A percentile compares a stretch with the other conserved stretches of the same genome.
phyloP scores from a whole-genome alignment of 1,140 invertebrate genomes.

The Drosophila pectinifera region DNA sequence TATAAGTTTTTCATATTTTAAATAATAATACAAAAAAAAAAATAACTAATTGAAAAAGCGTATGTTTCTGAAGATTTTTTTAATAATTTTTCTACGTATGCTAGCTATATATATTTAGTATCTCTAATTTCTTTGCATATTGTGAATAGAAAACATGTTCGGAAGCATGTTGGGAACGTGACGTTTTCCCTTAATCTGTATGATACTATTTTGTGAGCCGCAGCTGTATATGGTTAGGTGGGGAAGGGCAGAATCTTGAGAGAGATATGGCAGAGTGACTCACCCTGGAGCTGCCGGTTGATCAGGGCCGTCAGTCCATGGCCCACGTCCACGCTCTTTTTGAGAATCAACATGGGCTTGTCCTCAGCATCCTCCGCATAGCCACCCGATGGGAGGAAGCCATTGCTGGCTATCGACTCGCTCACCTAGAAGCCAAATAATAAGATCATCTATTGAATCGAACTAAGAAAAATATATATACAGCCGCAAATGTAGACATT shows the following conservation, averaged over 20 bases:
- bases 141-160: not conserved
- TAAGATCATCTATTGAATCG: too few species aligned
- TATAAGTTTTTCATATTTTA: too few species aligned
- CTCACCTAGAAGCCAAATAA: slow-evolving; percentile 87
- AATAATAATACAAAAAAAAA: too few species aligned
- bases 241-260: not conserved
- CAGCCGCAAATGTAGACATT: too few species aligned
- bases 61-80: too few species aligned
- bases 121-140: not conserved
- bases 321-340: slow-evolving; percentile 89
- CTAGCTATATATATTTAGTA: not conserved
- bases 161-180: not conserved
- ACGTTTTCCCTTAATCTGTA: not conserved
- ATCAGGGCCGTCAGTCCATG: slow-evolving; percentile 91
- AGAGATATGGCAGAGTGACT: slow-evolving; percentile 29
- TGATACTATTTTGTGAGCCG: slow-evolving; percentile 16
- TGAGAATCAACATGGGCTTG: slow-evolving; percentile 91
- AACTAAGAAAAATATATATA: too few species aligned
- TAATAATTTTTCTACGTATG: not conserved
- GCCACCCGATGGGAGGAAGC: slow-evolving; percentile 89
- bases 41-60: too few species aligned
- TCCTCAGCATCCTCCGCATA: slow-evolving; percentile 89
- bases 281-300: slow-evolving; percentile 92
- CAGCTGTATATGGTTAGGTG: slow-evolving; percentile 5
- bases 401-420: slow-evolving; percentile 91